Conservation (phyloP, 2,888 invertebrate species). For the Drosophila seclusa region DNA sequence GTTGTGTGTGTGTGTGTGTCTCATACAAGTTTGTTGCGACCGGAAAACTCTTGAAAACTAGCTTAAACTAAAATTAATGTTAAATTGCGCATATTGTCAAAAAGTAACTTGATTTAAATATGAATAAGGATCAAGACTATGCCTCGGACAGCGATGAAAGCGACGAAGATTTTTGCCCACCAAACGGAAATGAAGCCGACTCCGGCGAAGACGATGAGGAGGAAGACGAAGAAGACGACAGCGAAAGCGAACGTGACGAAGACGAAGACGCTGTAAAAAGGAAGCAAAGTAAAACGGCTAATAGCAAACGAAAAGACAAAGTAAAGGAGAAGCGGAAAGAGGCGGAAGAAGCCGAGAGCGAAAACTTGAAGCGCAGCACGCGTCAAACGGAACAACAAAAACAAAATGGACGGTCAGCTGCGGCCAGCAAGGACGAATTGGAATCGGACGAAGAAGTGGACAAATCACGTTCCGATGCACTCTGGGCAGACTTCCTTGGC, state of each 20-base stretch:
- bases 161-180: slow-evolving; percentile 92
- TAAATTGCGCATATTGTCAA: neutral
- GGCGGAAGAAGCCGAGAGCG: neutral
- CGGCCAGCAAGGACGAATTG: slow-evolving; percentile 76
- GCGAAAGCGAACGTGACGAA: slow-evolving; percentile 30
- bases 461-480: slow-evolving; percentile 90
- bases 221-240: slow-evolving; percentile 33
- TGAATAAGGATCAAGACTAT: slow-evolving; percentile 85
- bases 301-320: slow-evolving; percentile 37
- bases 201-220: slow-evolving; percentile 48
- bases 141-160: slow-evolving; percentile 90
- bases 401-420: slow-evolving; percentile 41
- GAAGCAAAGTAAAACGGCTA: slow-evolving; percentile 26
- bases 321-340: slow-evolving; percentile 17
- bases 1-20: slow-evolving; percentile 9
- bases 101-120: slow-evolving; percentile 35
- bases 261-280: slow-evolving; percentile 19
- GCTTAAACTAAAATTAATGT: neutral
- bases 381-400: slow-evolving; percentile 53
- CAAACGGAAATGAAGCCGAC: slow-evolving; percentile 85
- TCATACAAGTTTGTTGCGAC: slow-evolving; percentile 11
- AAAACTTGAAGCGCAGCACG: slow-evolving; percentile 52
- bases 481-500: slow-evolving; percentile 92
- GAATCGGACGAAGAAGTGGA: slow-evolving; percentile 86
- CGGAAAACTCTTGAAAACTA: slow-evolving; percentile 20